Evolutionary conservation across 2,797 vertebrate species (phyloP).

Genomic region (Enteromius anoplus): DNA sequence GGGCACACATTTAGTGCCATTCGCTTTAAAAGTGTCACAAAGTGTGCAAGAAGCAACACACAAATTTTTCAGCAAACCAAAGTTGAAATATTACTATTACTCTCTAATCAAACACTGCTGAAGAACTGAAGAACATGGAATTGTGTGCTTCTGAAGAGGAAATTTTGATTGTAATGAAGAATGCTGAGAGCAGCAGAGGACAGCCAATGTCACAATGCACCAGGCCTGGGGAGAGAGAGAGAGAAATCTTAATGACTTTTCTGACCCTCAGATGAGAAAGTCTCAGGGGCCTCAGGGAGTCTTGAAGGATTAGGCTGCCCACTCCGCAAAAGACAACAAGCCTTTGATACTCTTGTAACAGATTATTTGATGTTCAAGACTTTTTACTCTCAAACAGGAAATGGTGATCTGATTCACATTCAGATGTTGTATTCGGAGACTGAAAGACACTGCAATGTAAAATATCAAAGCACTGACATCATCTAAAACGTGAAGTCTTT

Average conservation of each 20-base stretch:
- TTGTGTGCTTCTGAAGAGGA: not conserved
- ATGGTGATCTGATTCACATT: not conserved
- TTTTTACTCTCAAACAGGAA: not conserved
- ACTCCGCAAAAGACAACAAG: conserved; percentile 14
- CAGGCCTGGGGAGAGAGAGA: conserved; percentile 16
- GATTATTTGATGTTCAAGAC: conserved; percentile 10
- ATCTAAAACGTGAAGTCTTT: not conserved
- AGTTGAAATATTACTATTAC: not conserved
- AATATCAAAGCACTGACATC: not conserved
- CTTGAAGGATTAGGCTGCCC: conserved; percentile 32
- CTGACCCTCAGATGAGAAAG: conserved; percentile 39
- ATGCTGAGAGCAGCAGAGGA: conserved; percentile 40
- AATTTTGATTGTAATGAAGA: conserved; percentile 19
- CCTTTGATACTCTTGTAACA: conserved; percentile 14
- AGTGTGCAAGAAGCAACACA: not conserved
- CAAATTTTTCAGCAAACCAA: not conserved
- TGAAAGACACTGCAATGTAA: not conserved
- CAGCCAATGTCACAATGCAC: conserved; percentile 30
- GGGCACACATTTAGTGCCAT: not conserved
- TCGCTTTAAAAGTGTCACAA: not conserved
- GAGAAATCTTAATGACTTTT: conserved; percentile 41
- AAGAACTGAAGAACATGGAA: not conserved
- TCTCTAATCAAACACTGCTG: not conserved
- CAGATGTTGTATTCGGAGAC: not conserved
- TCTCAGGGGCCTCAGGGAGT: conserved; percentile 4